Percentiles rank a stretch among this genome's conserved stretches.
Evolutionary conservation across 1,140 invertebrate species (phyloP).

Genomic region (Musca vetustissima): DNA sequence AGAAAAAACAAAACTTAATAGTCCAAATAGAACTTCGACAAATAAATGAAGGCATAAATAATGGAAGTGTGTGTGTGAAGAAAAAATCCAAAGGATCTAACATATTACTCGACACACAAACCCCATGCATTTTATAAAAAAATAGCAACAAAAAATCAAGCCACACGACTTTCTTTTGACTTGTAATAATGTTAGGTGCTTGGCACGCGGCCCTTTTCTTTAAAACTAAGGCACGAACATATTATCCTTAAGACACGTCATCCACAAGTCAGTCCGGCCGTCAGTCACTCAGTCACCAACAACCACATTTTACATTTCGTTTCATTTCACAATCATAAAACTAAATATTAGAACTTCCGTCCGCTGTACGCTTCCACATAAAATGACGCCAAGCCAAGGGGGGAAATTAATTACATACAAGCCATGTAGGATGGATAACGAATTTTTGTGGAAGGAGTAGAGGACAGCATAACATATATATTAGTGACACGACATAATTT

Average conservation of each 20-base stretch:
- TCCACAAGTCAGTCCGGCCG: too few species aligned
- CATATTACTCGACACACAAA: background rate
- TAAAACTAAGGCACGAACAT: background rate
- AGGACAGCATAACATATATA: background rate
- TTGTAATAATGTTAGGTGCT: too few species aligned
- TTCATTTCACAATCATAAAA: background rate
- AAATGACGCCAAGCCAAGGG: constrained; percentile 4
- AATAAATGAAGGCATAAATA: constrained; percentile 14
- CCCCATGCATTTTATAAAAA: background rate
- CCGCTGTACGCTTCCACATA: too few species aligned
- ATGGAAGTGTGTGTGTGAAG: constrained; percentile 7
- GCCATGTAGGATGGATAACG: too few species aligned
- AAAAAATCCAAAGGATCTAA: background rate
- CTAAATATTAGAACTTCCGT: constrained; percentile 19
- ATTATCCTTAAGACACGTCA: constrained; percentile 21
- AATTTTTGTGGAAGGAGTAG: background rate
- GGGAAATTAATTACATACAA: background rate
- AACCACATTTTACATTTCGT: background rate
- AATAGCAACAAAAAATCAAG: too few species aligned
- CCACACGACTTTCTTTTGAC: too few species aligned
- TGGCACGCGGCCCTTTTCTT: background rate
- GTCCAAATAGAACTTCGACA: too few species aligned
- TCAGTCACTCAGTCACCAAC: background rate
- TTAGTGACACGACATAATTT: background rate
- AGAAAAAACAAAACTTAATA: too few species aligned